Evolutionary conservation across 1,140 invertebrate species (phyloP), one percentile per base, ranked within the genome.

Genomic region (Homalodisca vitripennis): DNA sequence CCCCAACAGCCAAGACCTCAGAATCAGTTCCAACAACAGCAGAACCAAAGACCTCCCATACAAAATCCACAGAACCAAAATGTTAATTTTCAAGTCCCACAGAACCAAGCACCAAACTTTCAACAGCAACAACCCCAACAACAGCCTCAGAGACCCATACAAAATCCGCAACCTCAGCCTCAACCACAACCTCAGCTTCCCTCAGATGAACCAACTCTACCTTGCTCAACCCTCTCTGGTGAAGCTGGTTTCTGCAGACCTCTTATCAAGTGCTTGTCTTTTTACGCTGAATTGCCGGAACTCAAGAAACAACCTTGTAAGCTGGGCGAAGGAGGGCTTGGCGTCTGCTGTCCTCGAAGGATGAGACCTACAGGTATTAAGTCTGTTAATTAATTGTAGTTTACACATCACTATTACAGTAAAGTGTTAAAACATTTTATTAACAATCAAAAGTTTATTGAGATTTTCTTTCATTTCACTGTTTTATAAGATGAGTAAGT

Each of bases 221-320:
- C 72, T 0, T 78, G 77, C 66, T 69, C 57, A 2, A 74, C 73
- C 10, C 31, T 31, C 22, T 71, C 14, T n/a, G 75, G 77, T 0
- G 72, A 77, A 26, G 70, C 69, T 0, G 81, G 81, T 27, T 66
- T 73, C 3, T 83, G 81, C 65, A 76, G 78, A 29, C 78, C 79
- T 3, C 73, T 83, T 10, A 77, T 80, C 24, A 78, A 79, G 66
- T 83, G 82, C 72, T 75, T 81, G 22, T 77, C 78, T 10, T 82
- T 82, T 71, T 83, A 80, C 71, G 78, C 81, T 0, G 80, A 83
- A 71, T 75, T 83, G 27, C 79, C 81, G 0, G 77, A 78, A 66
- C 67, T 83, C 3, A 76, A 78, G 41, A 78, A 78, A 66, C 79
- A 79, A 51, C 81, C 81, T 14, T 83, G 82, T 73, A 64, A 71